These are phyloP conservation scores for Rachycentron canadum DNA, from an alignment of 2,797 vertebrate genomes.

Conservation along the genomic window DNA sequence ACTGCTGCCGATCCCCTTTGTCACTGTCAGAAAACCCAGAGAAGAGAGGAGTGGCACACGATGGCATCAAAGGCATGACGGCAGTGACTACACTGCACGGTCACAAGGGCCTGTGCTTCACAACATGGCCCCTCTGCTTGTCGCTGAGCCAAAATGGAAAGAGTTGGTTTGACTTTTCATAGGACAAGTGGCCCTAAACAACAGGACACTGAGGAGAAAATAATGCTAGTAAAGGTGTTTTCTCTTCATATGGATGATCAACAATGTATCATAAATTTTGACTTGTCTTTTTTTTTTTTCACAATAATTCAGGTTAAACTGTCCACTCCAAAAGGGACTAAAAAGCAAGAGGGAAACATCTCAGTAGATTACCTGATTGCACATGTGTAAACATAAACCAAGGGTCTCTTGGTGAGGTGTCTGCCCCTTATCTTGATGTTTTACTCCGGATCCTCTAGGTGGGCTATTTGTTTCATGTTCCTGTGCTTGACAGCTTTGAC, in stretches of 20 bases:
- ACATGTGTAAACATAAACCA: slow-evolving; percentile 58
- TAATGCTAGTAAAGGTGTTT: not conserved
- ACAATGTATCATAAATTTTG: slow-evolving; percentile 17
- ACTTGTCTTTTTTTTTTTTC: slow-evolving; percentile 16
- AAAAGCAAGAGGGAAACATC: slow-evolving; percentile 12
- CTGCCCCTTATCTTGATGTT: slow-evolving; percentile 66
- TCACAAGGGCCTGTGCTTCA: slow-evolving; percentile 43
- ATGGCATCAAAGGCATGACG: slow-evolving; percentile 73
- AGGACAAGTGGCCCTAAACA: slow-evolving; percentile 36
- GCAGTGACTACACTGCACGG: slow-evolving; percentile 53
- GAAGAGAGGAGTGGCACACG: slow-evolving; percentile 65
- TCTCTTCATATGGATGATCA: slow-evolving; percentile 14
- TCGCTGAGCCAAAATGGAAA: slow-evolving; percentile 25
- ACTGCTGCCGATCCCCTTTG: slow-evolving; percentile 72
- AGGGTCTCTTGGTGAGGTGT: slow-evolving; percentile 33
- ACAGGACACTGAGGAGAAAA: slow-evolving; percentile 10
- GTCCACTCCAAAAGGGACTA: slow-evolving; percentile 17
- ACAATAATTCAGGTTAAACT: slow-evolving; percentile 21
- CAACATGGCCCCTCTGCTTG: slow-evolving; percentile 47
- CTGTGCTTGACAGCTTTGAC: slow-evolving; percentile 77
- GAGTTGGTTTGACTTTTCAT: slow-evolving; percentile 37
- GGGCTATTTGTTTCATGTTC: slow-evolving; percentile 78
- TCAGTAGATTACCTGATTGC: slow-evolving; percentile 34
- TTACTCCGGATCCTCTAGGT: slow-evolving; percentile 53
- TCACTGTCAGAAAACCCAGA: slow-evolving; percentile 70